Conservation (phyloP, 2,113 vertebrate genomes). For the Andinoacara biseriatus region DNA sequence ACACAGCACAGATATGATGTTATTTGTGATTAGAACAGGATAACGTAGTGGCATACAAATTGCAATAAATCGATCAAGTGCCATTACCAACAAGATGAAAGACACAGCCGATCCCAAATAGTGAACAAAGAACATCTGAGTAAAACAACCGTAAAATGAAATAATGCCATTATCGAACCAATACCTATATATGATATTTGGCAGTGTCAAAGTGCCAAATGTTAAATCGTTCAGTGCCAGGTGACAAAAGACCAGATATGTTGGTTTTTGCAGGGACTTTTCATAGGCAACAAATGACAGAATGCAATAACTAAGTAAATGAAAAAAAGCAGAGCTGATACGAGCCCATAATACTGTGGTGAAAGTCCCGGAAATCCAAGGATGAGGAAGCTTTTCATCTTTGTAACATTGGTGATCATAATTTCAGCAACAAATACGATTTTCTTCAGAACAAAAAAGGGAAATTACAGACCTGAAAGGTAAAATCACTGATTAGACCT, state of each 20-base stretch:
- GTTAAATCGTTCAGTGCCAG: constrained; percentile 73
- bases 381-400: constrained; percentile 51
- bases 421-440: neutral
- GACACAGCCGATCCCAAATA: constrained; percentile 68
- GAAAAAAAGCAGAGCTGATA: constrained; percentile 59
- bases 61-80: constrained; percentile 73
- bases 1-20: constrained; percentile 55
- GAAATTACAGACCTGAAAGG: neutral
- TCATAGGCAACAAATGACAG: constrained; percentile 60
- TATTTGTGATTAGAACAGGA: constrained; percentile 61
- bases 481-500: neutral
- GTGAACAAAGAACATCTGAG: constrained; percentile 77
- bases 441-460: neutral
- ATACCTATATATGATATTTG: constrained; percentile 70
- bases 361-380: constrained; percentile 74
- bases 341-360: constrained; percentile 46
- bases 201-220: constrained; percentile 71
- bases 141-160: constrained; percentile 68
- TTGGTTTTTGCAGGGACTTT: constrained; percentile 73
- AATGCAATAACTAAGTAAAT: constrained; percentile 67
- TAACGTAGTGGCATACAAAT: constrained; percentile 73
- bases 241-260: constrained; percentile 77
- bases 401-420: constrained; percentile 19
- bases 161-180: constrained; percentile 57
- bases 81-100: constrained; percentile 74